phyloP scores from a whole-genome alignment of 2,888 invertebrate species.

The Rhopalosiphum nymphaeae region DNA sequence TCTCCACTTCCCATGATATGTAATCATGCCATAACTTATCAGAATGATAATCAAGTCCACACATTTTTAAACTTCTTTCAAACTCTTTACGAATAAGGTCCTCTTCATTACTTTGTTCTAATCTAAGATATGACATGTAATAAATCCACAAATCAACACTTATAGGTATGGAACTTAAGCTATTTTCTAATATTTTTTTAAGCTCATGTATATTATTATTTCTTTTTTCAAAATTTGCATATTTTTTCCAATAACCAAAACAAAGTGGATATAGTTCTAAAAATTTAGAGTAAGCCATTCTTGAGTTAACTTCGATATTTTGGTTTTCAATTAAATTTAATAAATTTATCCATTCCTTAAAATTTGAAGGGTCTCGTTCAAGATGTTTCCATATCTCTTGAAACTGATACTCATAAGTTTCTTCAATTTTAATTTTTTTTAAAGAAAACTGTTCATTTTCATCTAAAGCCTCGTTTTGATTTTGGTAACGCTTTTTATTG shows the following conservation, averaged over 20 bases:
- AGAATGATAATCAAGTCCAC: conserved; percentile 91
- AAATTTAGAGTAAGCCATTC: conserved; percentile 95
- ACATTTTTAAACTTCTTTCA: conserved; percentile 86
- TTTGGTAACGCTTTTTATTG: neutral
- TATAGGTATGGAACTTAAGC: conserved; percentile 82
- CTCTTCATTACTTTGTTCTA: conserved; percentile 73
- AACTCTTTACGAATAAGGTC: conserved; percentile 84
- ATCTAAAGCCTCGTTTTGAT: neutral
- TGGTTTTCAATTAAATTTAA: conserved; percentile 95
- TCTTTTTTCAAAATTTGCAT: conserved; percentile 95
- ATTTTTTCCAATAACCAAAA: conserved; percentile 98
- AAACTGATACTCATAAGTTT: conserved; percentile 69
- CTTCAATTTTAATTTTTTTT: neutral
- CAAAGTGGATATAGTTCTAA: conserved; percentile 92
- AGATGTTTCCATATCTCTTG: conserved; percentile 97
- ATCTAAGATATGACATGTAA: conserved; percentile 89
- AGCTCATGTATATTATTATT: conserved; percentile 92
- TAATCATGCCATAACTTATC: conserved; percentile 97
- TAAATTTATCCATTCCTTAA: conserved; percentile 97
- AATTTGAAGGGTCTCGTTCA: conserved; percentile 93
- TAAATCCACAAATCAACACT: conserved; percentile 99
- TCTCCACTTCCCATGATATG: conserved; percentile 97
- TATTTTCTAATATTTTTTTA: conserved; percentile 95
- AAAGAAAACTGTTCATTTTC: neutral
- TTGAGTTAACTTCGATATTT: conserved; percentile 92